Evolutionary conservation across 2,888 invertebrate genomes (phyloP).

Genomic region (Choristoneura rosaceana): DNA sequence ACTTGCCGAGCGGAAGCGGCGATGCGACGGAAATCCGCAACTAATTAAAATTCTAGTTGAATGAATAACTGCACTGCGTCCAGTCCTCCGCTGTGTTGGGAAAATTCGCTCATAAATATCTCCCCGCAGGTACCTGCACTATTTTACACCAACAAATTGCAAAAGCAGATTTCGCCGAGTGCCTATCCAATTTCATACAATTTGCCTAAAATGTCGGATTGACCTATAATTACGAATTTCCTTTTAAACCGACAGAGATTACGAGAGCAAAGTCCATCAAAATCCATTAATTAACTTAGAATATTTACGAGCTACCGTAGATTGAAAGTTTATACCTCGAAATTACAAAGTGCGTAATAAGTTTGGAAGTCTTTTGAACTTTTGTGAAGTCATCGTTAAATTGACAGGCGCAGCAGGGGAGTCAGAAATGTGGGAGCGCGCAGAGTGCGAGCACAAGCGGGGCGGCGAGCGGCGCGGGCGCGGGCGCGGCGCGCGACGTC

Average conservation of each 20-base stretch:
- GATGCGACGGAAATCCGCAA: slow-evolving; percentile 72
- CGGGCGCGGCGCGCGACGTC: slow-evolving; percentile 81
- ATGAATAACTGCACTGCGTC: slow-evolving; percentile 75
- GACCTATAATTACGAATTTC: slow-evolving; percentile 70
- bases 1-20: slow-evolving; percentile 54
- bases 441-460: slow-evolving; percentile 60
- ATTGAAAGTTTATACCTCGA: slow-evolving; percentile 77
- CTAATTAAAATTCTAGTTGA: slow-evolving; percentile 80
- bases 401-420: slow-evolving; percentile 76
- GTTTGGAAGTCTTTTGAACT: slow-evolving; percentile 77
- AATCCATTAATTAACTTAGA: slow-evolving; percentile 81
- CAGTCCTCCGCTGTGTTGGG: slow-evolving; percentile 49
- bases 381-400: slow-evolving; percentile 73
- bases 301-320: slow-evolving; percentile 77
- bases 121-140: slow-evolving; percentile 29
- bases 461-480: slow-evolving; percentile 54
- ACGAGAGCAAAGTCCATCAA: slow-evolving; percentile 68
- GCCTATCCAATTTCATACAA: slow-evolving; percentile 41
- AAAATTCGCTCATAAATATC: slow-evolving; percentile 53
- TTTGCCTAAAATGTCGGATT: slow-evolving; percentile 56
- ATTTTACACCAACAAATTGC: slow-evolving; percentile 8
- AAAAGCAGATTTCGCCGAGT: slow-evolving; percentile 41
- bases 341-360: slow-evolving; percentile 80
- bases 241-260: slow-evolving; percentile 67
- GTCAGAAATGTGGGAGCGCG: slow-evolving; percentile 67